Base-by-base conservation (phyloP, 2,113 vertebrate species). In the Ammospiza nelsoni region DNA sequence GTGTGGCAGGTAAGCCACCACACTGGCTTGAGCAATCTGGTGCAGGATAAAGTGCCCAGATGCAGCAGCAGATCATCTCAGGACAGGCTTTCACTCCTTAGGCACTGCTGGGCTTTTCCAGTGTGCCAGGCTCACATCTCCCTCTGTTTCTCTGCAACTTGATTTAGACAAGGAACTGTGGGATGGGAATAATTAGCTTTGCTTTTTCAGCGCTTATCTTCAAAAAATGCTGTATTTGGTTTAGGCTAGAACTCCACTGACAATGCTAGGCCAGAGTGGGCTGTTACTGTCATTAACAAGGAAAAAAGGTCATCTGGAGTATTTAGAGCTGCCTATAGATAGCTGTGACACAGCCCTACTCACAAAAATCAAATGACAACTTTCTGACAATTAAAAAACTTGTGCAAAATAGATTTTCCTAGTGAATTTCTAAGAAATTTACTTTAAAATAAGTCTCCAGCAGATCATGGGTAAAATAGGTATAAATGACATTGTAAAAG, bases 11-110 rank as follows among this genome's bases (percentile, higher is more conserved):
- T 31, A 66, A 88, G 33, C 44, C 6, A 12, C n/a, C 6, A 2
- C 0, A 1, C 31, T 58, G 57, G 16, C 51, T 76, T 73, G n/a
- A 84, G 68, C 46, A 76, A 24, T 89, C 3, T 51, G 25, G 11
- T 80, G 35, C 18, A 67, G 59, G 46, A 54, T 49, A 8, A 92
- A 87, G 43, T 31, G 69, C 25, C 61, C 10, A 6, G 27, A 33
- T 17, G 20, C 24, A 25, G 16, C 0, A 1, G 55, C 37, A 35
- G 33, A 25, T 66, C 28, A 46, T 24, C 18, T 87, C 2, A 1
- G 52, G 51, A 51, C 8, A 2, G 35, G n/a, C 43, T 86, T 88
- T 73, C 39, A 28, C 27, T 57, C 33, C 41, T 62, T 37, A 54
- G 46, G 48, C 24, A 11, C 7, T 83, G 54, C 58, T 83, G 33